Percentiles rank a stretch among this genome's conserved stretches.
These are phyloP conservation scores for Dunckerocampus dactyliophorus DNA, from an alignment of 2,113 vertebrate species.

Conservation along the genomic window DNA sequence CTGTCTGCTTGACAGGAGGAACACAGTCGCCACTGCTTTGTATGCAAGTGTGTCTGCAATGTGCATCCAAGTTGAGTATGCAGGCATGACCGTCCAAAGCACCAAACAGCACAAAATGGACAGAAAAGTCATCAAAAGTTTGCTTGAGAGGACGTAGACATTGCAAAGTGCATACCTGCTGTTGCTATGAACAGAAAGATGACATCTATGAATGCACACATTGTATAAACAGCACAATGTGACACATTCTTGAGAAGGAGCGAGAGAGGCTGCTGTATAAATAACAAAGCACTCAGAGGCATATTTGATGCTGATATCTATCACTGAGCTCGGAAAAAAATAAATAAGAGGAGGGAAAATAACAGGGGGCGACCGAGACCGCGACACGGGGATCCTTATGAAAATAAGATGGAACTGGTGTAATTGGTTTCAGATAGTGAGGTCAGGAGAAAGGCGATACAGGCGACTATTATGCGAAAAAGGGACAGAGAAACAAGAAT, in stretches of 20 bases:
- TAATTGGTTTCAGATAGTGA: conserved; percentile 99
- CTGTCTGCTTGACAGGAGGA: conserved; percentile 82
- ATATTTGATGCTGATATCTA: conserved; percentile 99
- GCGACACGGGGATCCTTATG: conserved; percentile 89
- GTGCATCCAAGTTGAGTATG: conserved; percentile 45
- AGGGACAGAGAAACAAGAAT: conserved; percentile 88
- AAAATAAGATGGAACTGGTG: conserved; percentile 97
- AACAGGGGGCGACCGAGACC: conserved; percentile 71
- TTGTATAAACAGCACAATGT: conserved; percentile 97
- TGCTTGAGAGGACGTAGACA: conserved; percentile 68
- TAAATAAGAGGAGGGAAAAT: conserved; percentile 61
- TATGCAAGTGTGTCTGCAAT: conserved; percentile 31
- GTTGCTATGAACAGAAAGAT: conserved; percentile 95
- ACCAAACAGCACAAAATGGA: conserved; percentile 47
- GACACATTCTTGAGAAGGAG: conserved; percentile 96
- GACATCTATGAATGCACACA: conserved; percentile 96
- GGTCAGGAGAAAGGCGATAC: conserved; percentile 96
- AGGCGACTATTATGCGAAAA: conserved; percentile 89
- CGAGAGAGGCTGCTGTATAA: conserved; percentile 77
- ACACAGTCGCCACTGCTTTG: conserved; percentile 45
- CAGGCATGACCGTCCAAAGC: conserved; percentile 31
- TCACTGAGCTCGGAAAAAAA: conserved; percentile 83
- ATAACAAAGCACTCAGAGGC: conserved; percentile 99
- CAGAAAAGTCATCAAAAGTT: conserved; percentile 70
- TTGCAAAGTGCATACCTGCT: conserved; percentile 28